These are phyloP conservation scores for Neomicropteryx cornuta DNA, from an alignment of 1,140 invertebrate genomes.

Conservation along the genomic window DNA sequence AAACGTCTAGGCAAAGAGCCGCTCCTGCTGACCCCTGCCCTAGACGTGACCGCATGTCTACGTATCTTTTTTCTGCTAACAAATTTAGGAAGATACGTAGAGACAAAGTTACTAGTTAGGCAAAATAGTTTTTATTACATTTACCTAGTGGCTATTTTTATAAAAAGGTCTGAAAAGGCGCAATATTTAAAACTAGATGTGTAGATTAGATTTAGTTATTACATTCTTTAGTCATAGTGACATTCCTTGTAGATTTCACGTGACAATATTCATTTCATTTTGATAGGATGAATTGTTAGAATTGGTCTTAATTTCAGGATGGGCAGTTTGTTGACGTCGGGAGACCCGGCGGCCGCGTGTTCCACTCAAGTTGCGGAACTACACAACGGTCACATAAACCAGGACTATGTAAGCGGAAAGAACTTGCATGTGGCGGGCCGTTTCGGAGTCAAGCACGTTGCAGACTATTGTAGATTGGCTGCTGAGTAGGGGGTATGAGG, in stretches of 20 bases:
- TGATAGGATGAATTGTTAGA: neutral
- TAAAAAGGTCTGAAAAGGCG: neutral
- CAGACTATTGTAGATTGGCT: no score
- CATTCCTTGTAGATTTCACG: neutral
- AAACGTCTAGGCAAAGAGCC: no score
- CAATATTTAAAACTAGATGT: neutral
- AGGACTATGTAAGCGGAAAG: conserved; percentile 26
- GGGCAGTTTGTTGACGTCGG: conserved; percentile 27
- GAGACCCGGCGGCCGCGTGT: conserved; percentile 51
- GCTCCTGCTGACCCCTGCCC: no score
- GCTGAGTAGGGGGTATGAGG: no score
- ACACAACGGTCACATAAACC: conserved; percentile 45
- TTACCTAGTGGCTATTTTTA: neutral
- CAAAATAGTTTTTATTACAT: neutral
- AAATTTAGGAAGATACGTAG: no score
- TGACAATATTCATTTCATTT: neutral
- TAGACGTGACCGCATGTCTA: no score
- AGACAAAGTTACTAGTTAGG: no score
- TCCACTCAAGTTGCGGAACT: conserved; percentile 45
- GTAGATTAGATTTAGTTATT: neutral
- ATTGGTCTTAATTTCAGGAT: conserved; percentile 17
- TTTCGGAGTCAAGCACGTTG: conserved; percentile 39
- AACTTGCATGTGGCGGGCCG: conserved; percentile 39
- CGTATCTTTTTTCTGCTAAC: no score
- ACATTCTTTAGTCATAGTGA: neutral